Conservation (phyloP, 2,797 vertebrate species). For the Pseudochromis fuscus region DNA sequence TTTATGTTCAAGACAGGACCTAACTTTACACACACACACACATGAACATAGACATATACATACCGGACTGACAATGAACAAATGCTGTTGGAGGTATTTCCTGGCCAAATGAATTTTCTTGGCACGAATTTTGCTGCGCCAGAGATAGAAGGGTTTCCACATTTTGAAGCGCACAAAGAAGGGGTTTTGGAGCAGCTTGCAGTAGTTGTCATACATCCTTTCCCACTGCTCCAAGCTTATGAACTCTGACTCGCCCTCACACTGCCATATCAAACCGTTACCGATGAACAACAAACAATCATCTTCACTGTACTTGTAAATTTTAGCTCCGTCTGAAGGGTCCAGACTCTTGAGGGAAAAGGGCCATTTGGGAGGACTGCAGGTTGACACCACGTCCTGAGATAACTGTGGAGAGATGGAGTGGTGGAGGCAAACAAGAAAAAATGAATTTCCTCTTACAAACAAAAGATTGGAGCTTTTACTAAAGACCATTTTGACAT, state of each 20-base stretch:
- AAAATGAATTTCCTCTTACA: not conserved
- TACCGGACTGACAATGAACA: constrained; percentile 88
- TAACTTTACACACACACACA: constrained; percentile 42
- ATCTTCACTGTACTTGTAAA: constrained; percentile 79
- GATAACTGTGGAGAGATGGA: constrained; percentile 29
- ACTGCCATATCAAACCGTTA: constrained; percentile 72
- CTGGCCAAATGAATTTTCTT: constrained; percentile 82
- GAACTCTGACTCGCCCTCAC: constrained; percentile 71
- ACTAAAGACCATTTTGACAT: not conserved
- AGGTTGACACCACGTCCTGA: constrained; percentile 40
- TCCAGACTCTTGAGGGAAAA: constrained; percentile 44
- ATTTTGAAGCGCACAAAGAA: constrained; percentile 87
- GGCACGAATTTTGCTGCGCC: constrained; percentile 84
- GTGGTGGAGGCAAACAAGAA: constrained; percentile 5
- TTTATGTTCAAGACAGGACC: not conserved
- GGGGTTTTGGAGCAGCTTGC: constrained; percentile 84
- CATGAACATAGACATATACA: no score
- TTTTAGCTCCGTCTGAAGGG: not conserved
- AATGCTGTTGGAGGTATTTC: constrained; percentile 72
- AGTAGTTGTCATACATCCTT: constrained; percentile 82
- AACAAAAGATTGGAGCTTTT: not conserved
- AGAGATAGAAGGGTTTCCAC: constrained; percentile 87
- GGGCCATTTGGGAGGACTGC: constrained; percentile 66
- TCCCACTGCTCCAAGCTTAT: constrained; percentile 83
- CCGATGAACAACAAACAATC: constrained; percentile 86